Evolutionary conservation across 2,113 vertebrate species (phyloP), one percentile per base, ranked within the genome.

Genomic region (Vulpes vulpes): DNA sequence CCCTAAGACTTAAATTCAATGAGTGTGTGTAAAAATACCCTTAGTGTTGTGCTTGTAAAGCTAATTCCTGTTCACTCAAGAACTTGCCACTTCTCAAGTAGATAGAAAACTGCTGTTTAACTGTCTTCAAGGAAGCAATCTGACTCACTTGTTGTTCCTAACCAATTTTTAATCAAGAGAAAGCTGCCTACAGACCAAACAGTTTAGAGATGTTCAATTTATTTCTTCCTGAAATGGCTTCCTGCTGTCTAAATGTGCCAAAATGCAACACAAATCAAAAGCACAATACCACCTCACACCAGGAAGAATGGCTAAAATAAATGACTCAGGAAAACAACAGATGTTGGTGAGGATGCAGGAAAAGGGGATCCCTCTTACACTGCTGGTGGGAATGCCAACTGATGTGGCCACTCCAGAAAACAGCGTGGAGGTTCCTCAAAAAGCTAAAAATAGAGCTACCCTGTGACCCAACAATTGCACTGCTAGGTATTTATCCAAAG

Each of bases 41-140:
- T 97, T 85, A 85, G 25, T n/a, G 57, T 15, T 1, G 12, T 92
- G 62, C 60, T 96, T 98, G 49, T 64, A 97, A 98, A 98, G 51
- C 35, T 85, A 85, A 96, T 97, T 98, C 69, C 51, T 95, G 20
- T 89, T 98, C 96, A 97, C 55, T 98, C 98, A 98, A 95, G 89
- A 91, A 74, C 80, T 97, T 88, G 85, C 8, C 73, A 81, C 20
- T 98, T 98, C 94, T 95, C 89, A 92, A 69, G n/a, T 60, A 95
- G 80, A 94, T 95, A 89, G 86, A 49, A 53, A 76, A 85, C 91
- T 97, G 69, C 12, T 64, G 73, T 71, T 97, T 86, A 89, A 95
- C 19, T 88, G 43, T 80, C 62, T 96, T 88, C 9, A 92, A 84
- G 80, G 65, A 96, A 92, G 65, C 57, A 57, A 3, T 93, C 35